These are phyloP conservation scores for Pterocles burchelli DNA, from an alignment of 2,113 vertebrate species.

Conservation along the genomic window DNA sequence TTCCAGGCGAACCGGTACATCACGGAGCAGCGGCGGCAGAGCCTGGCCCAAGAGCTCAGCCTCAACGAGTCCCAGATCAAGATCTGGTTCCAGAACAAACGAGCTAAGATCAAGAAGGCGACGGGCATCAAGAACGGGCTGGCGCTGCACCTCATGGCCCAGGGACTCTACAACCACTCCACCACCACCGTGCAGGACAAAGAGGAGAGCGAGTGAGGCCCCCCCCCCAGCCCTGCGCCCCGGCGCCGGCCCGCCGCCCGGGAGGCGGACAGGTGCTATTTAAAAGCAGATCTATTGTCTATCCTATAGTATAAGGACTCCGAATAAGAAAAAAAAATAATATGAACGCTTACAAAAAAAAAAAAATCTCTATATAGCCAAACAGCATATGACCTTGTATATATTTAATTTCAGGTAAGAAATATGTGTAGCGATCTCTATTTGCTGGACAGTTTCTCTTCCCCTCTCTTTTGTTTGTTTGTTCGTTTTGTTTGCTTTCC, in stretches of 20 bases:
- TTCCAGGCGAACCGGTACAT: constrained; percentile 93
- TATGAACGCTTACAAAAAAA: constrained; percentile 74
- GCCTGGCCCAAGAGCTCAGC: constrained; percentile 88
- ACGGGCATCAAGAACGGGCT: constrained; percentile 89
- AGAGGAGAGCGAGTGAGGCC: constrained; percentile 89
- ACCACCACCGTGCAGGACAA: constrained; percentile 96
- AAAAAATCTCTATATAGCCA: constrained; percentile 94
- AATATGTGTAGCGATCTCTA: constrained; percentile 83
- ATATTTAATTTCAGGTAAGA: constrained; percentile 97
- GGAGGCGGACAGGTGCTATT: constrained; percentile 85
- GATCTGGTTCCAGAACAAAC: constrained; percentile 94
- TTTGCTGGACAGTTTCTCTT: constrained; percentile 80
- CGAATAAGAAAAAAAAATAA: constrained; percentile 49
- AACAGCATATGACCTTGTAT: constrained; percentile 93
- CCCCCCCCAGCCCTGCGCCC: background rate
- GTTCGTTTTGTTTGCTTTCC: constrained; percentile 45
- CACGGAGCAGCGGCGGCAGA: constrained; percentile 90
- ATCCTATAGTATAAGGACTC: constrained; percentile 87
- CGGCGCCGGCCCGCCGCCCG: constrained; percentile 17
- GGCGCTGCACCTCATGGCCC: constrained; percentile 91
- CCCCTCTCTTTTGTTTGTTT: constrained; percentile 26
- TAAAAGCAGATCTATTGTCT: constrained; percentile 88
- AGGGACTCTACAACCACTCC: constrained; percentile 94
- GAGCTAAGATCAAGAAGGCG: constrained; percentile 92
- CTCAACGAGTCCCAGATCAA: constrained; percentile 94